These are phyloP conservation scores for Apamea epomidion DNA, from an alignment of 2,888 invertebrate species.

Conservation along the genomic window DNA sequence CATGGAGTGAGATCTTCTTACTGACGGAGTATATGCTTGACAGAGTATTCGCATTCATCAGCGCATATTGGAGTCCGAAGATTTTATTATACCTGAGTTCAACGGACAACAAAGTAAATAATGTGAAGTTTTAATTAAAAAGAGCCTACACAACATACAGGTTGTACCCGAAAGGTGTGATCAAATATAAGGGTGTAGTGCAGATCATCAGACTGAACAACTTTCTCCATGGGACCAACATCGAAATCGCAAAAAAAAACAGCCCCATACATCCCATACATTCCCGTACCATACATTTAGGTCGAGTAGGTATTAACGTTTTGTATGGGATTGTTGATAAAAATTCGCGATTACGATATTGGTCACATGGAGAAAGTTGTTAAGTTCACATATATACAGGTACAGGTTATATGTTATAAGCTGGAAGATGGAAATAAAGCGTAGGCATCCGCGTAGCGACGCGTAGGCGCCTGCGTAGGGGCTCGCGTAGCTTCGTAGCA, in stretches of 20 bases:
- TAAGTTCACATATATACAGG: neutral
- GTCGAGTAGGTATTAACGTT: too few species aligned
- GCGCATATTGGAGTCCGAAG: neutral
- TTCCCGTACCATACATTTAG: too few species aligned
- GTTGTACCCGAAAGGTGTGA: too few species aligned
- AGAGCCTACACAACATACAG: neutral
- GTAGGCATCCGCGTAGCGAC: neutral
- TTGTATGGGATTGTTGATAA: neutral
- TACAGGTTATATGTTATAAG: neutral
- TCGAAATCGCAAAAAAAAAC: too few species aligned
- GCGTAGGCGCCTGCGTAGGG: neutral
- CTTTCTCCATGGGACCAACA: too few species aligned
- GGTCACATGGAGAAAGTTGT: neutral
- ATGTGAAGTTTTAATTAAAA: neutral
- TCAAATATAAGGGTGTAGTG: too few species aligned
- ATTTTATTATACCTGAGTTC: neutral
- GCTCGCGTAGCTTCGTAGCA: conserved; percentile 45
- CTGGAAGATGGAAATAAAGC: conserved; percentile 13
- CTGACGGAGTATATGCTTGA: conserved; percentile 4
- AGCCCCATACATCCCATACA: too few species aligned
- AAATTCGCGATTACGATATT: neutral
- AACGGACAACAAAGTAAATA: neutral
- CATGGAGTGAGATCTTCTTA: neutral
- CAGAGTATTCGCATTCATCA: neutral
- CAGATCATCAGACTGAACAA: too few species aligned